Conservation (phyloP, 2,113 vertebrate species). For the Chionomys nivalis region DNA sequence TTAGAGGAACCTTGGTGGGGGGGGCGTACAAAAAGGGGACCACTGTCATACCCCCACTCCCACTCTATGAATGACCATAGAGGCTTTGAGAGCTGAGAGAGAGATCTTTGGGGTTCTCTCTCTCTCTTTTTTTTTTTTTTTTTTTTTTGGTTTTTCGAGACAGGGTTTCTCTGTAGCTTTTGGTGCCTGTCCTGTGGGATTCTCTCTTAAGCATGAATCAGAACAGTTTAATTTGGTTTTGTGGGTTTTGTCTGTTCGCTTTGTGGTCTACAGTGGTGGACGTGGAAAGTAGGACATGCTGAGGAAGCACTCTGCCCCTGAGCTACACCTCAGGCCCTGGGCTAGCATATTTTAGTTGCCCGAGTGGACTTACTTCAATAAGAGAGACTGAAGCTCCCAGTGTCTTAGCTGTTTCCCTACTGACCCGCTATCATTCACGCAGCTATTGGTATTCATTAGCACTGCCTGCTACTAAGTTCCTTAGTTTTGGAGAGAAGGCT, state of each 20-base stretch:
- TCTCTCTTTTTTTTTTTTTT: too few relatives aligned
- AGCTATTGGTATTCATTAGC: background rate
- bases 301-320: background rate
- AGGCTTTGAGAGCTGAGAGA: background rate
- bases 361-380: background rate
- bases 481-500: background rate
- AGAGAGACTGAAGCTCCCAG: background rate
- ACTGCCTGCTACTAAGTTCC: background rate
- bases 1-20: background rate
- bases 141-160: too few relatives aligned
- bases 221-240: background rate
- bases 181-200: too few relatives aligned
- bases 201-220: background rate
- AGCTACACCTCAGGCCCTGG: background rate
- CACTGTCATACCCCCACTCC: background rate
- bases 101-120: background rate
- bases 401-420: background rate
- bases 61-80: background rate
- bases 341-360: slow-evolving; percentile 9
- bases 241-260: background rate
- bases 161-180: too few relatives aligned
- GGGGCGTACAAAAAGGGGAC: background rate
- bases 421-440: background rate
- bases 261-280: too few relatives aligned
- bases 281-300: too few relatives aligned